Evolutionary conservation across 2,113 vertebrate genomes (phyloP), one percentile per base, ranked within the genome.

Genomic region (Gambusia holbrooki): DNA sequence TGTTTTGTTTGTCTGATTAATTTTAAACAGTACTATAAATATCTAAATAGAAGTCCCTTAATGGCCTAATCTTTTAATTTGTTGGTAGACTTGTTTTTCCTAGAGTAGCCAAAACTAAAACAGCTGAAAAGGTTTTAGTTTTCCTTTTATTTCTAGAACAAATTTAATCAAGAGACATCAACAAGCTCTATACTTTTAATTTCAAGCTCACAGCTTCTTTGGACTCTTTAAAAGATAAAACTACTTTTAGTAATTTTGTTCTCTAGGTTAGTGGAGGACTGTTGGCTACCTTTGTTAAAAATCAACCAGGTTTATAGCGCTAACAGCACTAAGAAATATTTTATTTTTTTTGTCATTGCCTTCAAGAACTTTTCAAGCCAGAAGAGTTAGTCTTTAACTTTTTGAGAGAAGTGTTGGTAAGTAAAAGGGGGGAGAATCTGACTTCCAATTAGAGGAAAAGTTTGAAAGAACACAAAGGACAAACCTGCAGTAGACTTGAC

Each of bases 401-500:
- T 62, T 29, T 11, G 14, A 28, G 61, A 28, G 28, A 28, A 4
- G 27, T 62, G 3, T 42, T 42, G 14, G 40, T 42, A 15, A 15
- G 40, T 42, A 42, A 48, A 7, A 19, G 17, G 4, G 17, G 5
- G 17, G 17, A 48, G 17, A 48, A 19, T 48, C 45, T 48, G 2
- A 6, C 25, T 58, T 25, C 19, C 51, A 58, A 9, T 19, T 19
- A 3, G 5, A 37, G 11, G 1, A 65, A 65, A 33, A 35, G 64
- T 14, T 40, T 25, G 1, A 17, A 66, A 15, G 37, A 28, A n/a
- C 35, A 4, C 13, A 17, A 10, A 25, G 30, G 17, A 9, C n/a
- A 30, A 62, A 95, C 93, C 91, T 92, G 90, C 77, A 87, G 81
- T 93, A 92, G 66, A 93, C 68, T 13, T 70, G 62, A 74, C 93